Conservation (phyloP, 2,888 invertebrate genomes). For the Mythimna pallens region DNA sequence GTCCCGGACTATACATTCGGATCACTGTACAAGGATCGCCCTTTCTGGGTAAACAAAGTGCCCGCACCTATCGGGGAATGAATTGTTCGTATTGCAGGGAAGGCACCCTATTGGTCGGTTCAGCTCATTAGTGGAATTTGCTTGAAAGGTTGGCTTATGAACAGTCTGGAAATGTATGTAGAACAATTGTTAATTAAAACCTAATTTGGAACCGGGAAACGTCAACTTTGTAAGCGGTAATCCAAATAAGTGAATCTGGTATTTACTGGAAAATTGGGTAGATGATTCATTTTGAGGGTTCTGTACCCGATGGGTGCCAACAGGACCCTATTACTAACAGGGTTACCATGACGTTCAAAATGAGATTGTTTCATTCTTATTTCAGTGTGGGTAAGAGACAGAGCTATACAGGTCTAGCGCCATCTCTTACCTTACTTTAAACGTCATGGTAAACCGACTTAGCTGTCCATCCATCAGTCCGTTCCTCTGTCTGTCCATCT, state of each 20-base stretch:
- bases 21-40: constrained; percentile 37
- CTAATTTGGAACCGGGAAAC: constrained; percentile 12
- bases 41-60: constrained; percentile 54
- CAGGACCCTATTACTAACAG: too few species aligned
- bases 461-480: too few species aligned
- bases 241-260: neutral
- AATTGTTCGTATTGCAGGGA: constrained; percentile 18
- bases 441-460: too few species aligned
- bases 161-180: neutral
- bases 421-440: too few species aligned
- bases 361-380: too few species aligned
- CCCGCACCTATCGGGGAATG: constrained; percentile 23
- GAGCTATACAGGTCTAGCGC: too few species aligned
- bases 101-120: constrained; percentile 20
- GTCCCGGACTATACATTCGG: constrained; percentile 41
- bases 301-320: too few species aligned
- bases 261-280: too few species aligned
- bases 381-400: too few species aligned
- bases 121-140: constrained; percentile 36
- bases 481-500: too few species aligned
- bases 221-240: neutral
- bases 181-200: constrained; percentile 27
- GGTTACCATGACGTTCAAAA: too few species aligned
- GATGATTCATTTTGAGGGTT: too few species aligned
- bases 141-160: neutral